Percentiles rank a stretch among this genome's conserved stretches.
Conservation (phyloP, 2,888 invertebrate species). For the Apamea monoglypha region DNA sequence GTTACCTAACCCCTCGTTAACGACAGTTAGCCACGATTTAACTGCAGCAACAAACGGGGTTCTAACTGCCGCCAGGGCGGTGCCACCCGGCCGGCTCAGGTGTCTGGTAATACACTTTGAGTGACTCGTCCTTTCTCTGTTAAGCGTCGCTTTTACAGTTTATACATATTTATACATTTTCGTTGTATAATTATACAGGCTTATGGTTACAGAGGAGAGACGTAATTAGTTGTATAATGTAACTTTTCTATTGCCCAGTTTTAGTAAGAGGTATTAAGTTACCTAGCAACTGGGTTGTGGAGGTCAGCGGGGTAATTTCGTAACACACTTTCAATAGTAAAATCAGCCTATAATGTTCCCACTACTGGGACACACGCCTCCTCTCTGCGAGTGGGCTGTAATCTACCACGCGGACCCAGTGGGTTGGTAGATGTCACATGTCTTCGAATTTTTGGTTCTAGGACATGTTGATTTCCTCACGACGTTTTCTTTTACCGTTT, state of each 20-base stretch:
- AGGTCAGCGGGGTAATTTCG: no score
- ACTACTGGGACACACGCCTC: no score
- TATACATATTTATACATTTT: constrained; percentile 58
- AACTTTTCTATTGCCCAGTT: not conserved
- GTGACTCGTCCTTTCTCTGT: constrained; percentile 79
- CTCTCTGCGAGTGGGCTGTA: no score
- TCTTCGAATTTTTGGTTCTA: no score
- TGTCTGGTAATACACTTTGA: constrained; percentile 80
- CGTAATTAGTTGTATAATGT: constrained; percentile 22
- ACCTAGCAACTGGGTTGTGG: not conserved
- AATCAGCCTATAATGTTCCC: no score
- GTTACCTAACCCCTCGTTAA: constrained; percentile 5
- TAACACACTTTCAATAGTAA: no score
- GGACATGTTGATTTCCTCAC: no score
- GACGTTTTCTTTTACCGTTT: no score
- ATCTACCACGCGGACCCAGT: no score
- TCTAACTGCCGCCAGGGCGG: constrained; percentile 24
- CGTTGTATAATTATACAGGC: constrained; percentile 44
- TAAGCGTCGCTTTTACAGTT: constrained; percentile 58
- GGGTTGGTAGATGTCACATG: no score
- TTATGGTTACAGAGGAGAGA: constrained; percentile 8
- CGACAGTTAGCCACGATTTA: not conserved
- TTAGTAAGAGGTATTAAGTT: not conserved
- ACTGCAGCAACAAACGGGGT: not conserved
- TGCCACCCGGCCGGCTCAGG: constrained; percentile 76